Evolutionary conservation across 2,113 vertebrate genomes (phyloP).

Genomic region (Lepus timidus): DNA sequence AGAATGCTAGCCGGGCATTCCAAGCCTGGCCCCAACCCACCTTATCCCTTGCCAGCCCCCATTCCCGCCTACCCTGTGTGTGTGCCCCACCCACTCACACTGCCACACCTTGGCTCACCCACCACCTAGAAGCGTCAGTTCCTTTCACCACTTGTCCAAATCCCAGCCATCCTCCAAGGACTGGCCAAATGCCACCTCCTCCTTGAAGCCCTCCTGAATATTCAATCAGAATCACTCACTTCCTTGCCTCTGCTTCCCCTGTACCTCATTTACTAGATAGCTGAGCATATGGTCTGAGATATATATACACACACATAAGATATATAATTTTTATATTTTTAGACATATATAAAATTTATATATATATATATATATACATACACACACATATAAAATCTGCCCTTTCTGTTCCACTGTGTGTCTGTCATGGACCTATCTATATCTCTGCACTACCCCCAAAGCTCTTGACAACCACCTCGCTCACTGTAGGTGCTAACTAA

Average conservation of each 20-base stretch:
- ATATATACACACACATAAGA: neutral
- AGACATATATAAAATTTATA: neutral
- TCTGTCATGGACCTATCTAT: neutral
- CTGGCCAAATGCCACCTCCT: conserved; percentile 4
- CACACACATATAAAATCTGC: neutral
- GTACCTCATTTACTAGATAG: neutral
- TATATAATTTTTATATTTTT: no score
- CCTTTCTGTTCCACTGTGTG: neutral
- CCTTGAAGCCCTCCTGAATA: neutral
- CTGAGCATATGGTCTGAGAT: neutral
- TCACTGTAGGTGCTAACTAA: neutral
- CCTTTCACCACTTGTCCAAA: neutral
- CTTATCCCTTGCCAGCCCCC: neutral
- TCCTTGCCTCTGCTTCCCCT: neutral
- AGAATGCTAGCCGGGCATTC: neutral
- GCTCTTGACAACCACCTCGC: neutral
- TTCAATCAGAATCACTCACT: neutral
- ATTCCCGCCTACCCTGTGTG: no score
- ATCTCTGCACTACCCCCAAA: neutral
- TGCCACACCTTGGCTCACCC: neutral
- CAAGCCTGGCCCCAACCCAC: neutral
- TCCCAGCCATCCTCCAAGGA: neutral
- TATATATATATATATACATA: no score
- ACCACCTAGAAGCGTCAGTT: neutral
- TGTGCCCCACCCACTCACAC: neutral